Percentiles rank a stretch among this genome's conserved stretches.
Evolutionary conservation across 2,888 invertebrate genomes (phyloP).

Genomic region (Griposia aprilina): DNA sequence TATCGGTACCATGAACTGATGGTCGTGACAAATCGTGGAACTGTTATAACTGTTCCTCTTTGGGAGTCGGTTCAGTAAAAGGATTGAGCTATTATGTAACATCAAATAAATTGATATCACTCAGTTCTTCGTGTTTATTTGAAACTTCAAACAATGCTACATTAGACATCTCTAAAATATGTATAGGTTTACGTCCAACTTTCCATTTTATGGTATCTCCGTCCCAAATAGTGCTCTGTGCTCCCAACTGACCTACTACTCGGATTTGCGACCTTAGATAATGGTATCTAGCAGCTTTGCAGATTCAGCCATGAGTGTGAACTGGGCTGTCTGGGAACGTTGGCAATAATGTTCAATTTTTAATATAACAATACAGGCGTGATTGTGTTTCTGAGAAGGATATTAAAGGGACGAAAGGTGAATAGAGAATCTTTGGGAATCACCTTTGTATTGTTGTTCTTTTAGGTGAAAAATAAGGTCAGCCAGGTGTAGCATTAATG

Average conservation of each 20-base stretch:
- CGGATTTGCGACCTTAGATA: conserved; percentile 53
- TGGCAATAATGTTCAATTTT: conserved; percentile 34
- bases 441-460: conserved; percentile 31
- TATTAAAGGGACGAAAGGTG: conserved; percentile 26
- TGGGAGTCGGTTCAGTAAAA: conserved; percentile 8
- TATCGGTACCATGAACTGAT: conserved; percentile 57
- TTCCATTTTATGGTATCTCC: conserved; percentile 40
- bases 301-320: conserved; percentile 51
- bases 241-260: conserved; percentile 50
- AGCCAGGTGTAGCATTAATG: conserved; percentile 14
- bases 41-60: conserved; percentile 53
- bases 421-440: conserved; percentile 21
- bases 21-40: conserved; percentile 67
- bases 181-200: conserved; percentile 5
- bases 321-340: conserved; percentile 49
- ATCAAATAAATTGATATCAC: not conserved
- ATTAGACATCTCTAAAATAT: conserved; percentile 5
- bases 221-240: conserved; percentile 44
- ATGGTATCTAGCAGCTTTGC: conserved; percentile 49
- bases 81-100: conserved; percentile 34
- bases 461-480: conserved; percentile 19
- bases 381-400: conserved; percentile 29
- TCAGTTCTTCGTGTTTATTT: not conserved
- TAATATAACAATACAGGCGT: conserved; percentile 34
- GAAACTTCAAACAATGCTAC: not conserved